A percentile compares a stretch with the other conserved stretches of the same genome.
These are phyloP conservation scores for Girardia tigrina DNA, from an alignment of 2,888 invertebrate species.

Conservation along the genomic window DNA sequence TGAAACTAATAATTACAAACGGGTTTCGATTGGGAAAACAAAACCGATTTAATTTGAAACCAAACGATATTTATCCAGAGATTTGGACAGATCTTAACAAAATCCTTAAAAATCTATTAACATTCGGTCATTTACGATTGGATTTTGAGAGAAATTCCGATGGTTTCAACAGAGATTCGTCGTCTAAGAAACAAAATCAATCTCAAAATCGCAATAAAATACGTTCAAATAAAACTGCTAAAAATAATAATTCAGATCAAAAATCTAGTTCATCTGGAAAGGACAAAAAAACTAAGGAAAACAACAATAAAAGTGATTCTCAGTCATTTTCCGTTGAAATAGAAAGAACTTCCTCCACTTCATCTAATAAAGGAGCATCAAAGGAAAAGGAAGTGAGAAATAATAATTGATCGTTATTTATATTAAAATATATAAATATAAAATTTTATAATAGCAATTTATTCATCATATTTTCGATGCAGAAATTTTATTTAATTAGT, in stretches of 20 bases:
- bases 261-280: neutral
- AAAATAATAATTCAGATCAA: constrained; percentile 15
- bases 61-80: neutral
- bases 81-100: constrained; percentile 1
- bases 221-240: neutral
- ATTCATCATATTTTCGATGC: too few species aligned
- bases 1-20: neutral
- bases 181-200: constrained; percentile 12
- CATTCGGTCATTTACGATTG: neutral
- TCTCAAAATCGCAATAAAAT: constrained; percentile 3
- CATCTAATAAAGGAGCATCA: neutral
- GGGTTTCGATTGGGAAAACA: constrained; percentile 2
- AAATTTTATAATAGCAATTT: too few species aligned
- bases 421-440: too few species aligned
- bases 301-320: constrained; percentile 11
- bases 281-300: neutral
- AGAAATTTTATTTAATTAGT: too few species aligned
- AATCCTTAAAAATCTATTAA: constrained; percentile 1
- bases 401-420: too few species aligned
- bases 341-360: neutral
- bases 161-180: neutral
- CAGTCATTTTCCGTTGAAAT: constrained; percentile 2
- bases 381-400: constrained; percentile 3
- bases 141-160: neutral
- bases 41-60: constrained; percentile 19